Percentiles rank a stretch among this genome's conserved stretches.
Evolutionary conservation across 2,113 vertebrate species (phyloP).

Genomic region (Cisticola juncidis): DNA sequence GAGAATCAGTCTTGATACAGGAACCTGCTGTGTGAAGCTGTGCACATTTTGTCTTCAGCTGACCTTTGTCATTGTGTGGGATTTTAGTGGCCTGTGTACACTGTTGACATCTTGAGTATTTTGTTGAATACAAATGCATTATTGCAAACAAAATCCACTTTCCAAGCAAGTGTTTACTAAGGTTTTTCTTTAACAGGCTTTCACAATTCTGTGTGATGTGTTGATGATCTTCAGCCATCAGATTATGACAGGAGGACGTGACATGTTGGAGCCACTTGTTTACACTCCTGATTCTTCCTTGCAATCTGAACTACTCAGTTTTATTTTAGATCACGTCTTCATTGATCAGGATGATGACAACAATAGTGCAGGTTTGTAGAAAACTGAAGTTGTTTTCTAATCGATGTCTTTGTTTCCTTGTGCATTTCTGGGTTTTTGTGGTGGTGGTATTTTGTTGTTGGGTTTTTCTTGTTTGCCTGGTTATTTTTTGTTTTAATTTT

Average conservation of each 20-base stretch:
- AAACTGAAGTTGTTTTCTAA: background rate
- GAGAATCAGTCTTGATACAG: background rate
- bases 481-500: background rate
- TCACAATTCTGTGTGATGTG: slow-evolving; percentile 96
- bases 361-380: slow-evolving; percentile 87
- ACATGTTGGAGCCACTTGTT: slow-evolving; percentile 92
- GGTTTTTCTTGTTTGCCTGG: background rate
- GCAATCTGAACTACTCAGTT: slow-evolving; percentile 93
- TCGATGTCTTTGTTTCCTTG: background rate
- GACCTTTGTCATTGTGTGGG: background rate
- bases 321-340: slow-evolving; percentile 98
- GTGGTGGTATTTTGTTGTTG: background rate
- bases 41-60: background rate
- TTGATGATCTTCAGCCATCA: slow-evolving; percentile 99
- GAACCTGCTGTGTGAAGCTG: background rate
- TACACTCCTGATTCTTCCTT: slow-evolving; percentile 94
- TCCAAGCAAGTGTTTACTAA: background rate
- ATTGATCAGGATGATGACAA: slow-evolving; percentile 98
- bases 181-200: slow-evolving; percentile 80
- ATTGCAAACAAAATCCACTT: background rate
- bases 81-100: background rate
- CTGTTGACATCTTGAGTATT: background rate
- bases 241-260: slow-evolving; percentile 94
- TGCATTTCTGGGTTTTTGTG: background rate
- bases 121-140: background rate